Evolutionary conservation across 1,140 invertebrate species (phyloP).

Genomic region (Leptinotarsa lineolata): DNA sequence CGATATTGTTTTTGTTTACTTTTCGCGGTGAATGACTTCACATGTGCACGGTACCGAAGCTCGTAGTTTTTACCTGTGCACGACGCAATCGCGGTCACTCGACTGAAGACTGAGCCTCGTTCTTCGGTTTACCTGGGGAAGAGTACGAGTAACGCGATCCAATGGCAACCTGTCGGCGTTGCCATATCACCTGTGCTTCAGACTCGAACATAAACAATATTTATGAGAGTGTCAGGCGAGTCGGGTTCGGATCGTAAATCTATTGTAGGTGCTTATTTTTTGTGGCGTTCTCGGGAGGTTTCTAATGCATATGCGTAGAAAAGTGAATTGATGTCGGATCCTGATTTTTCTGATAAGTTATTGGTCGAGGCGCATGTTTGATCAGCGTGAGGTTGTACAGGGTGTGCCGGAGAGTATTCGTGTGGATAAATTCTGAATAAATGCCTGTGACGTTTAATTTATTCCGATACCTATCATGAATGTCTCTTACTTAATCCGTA

Average conservation of each 20-base stretch:
- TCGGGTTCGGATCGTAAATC: slow-evolving; percentile 53
- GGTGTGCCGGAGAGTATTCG: slow-evolving; percentile 4
- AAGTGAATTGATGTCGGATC: slow-evolving; percentile 9
- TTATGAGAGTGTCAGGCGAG: slow-evolving; percentile 53
- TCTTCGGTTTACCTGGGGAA: slow-evolving; percentile 25
- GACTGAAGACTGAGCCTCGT: slow-evolving; percentile 40
- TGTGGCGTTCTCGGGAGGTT: slow-evolving; percentile 23
- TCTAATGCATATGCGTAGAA: slow-evolving; percentile 27
- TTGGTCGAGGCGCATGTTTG: slow-evolving; percentile 10
- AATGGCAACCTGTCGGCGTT: slow-evolving; percentile 50
- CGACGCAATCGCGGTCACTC: slow-evolving; percentile 38
- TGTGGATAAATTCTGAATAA: neutral
- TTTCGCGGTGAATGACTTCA: slow-evolving; percentile 27
- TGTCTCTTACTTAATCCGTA: too few species aligned
- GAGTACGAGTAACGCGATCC: slow-evolving; percentile 46
- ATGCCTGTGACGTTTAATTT: too few species aligned
- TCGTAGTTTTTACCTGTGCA: neutral
- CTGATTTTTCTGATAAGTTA: slow-evolving; percentile 25
- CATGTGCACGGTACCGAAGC: slow-evolving; percentile 22
- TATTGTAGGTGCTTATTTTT: slow-evolving; percentile 47
- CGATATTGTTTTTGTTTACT: neutral
- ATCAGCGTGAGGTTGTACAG: slow-evolving; percentile 12
- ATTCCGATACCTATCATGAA: too few species aligned
- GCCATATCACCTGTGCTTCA: slow-evolving; percentile 45
- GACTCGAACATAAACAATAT: slow-evolving; percentile 53